Conservation (phyloP, 2,113 vertebrate genomes). For the Odocoileus virginianus region DNA sequence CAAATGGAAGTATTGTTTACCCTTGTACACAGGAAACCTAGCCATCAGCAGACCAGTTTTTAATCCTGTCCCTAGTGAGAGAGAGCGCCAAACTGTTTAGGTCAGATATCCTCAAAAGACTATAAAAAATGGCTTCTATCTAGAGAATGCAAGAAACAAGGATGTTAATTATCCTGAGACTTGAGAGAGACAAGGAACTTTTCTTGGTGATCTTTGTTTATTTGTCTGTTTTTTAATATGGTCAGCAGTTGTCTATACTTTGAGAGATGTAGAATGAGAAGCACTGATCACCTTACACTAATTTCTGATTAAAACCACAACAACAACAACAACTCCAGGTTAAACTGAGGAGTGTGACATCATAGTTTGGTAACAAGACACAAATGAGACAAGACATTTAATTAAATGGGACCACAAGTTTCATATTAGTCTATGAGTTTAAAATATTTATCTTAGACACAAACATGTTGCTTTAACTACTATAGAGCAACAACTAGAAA, state of each 20-base stretch:
- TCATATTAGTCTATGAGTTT: not conserved
- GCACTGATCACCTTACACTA: not conserved
- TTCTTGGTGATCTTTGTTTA: not conserved
- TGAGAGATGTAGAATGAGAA: not conserved
- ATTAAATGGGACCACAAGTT: not conserved
- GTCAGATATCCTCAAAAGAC: not conserved
- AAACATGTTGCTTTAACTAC: not conserved
- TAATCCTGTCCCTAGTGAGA: not conserved
- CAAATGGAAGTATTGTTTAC: conserved; percentile 23
- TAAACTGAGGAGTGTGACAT: not conserved
- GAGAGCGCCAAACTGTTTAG: not conserved
- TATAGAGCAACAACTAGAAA: not conserved
- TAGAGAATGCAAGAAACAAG: not conserved
- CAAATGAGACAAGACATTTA: not conserved
- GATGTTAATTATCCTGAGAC: not conserved
- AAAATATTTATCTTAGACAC: not conserved
- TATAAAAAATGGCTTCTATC: not conserved
- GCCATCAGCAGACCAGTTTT: not conserved
- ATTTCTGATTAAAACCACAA: not conserved
- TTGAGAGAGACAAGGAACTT: not conserved
- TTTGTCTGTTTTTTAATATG: not conserved
- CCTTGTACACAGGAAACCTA: not conserved
- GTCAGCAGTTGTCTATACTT: not conserved
- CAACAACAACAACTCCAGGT: not conserved
- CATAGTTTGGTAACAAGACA: not conserved